Evolutionary conservation across 2,113 vertebrate species (phyloP), one percentile per base, ranked within the genome.

Genomic region (Oryzias woworae): DNA sequence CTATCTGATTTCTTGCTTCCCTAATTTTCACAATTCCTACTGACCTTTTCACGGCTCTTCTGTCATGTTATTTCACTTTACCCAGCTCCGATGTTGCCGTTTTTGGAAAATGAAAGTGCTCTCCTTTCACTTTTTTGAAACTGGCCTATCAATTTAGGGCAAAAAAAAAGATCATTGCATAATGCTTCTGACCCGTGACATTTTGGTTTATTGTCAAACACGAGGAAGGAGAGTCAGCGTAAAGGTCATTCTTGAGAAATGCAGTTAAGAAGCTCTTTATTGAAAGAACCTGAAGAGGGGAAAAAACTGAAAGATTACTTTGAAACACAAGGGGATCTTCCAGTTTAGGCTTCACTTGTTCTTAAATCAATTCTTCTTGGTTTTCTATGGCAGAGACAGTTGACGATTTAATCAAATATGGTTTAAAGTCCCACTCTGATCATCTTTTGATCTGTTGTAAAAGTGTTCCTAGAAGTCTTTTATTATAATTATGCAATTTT

Each of bases 141-240:
- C 12, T 74, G 31, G 45, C 57, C 31, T 55, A 3, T 50, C 51
- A 4, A 28, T 7, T 1, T 0, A 18, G 47, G 47, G 47, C 8
- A 48, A 16, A 13, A 26, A 23, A 45, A 8, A 71, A 31, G 62
- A 47, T 47, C 2, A 20, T 7, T 50, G 5, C 2, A 24, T 47
- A 17, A 50, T 66, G 18, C 65, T 66, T 58, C 36, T 69, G 52
- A 51, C 66, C 47, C 49, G 2, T 63, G 73, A 68, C 69, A 75
- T 85, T 86, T 71, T 59, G 53, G 68, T 61, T n/a, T 41, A 4
- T 75, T 45, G 51, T 64, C 45, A 51, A 63, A 57, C 57, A 59
- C 42, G 63, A 67, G 49, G 47, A 48, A 62, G 20, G 47, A 50
- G 24, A 67, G 49, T 47, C 46, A 68, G 65, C 48, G 41, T 44